Evolutionary conservation across 2,113 vertebrate genomes (phyloP), one percentile per base, ranked within the genome.

Genomic region (Coreoperca whiteheadi): DNA sequence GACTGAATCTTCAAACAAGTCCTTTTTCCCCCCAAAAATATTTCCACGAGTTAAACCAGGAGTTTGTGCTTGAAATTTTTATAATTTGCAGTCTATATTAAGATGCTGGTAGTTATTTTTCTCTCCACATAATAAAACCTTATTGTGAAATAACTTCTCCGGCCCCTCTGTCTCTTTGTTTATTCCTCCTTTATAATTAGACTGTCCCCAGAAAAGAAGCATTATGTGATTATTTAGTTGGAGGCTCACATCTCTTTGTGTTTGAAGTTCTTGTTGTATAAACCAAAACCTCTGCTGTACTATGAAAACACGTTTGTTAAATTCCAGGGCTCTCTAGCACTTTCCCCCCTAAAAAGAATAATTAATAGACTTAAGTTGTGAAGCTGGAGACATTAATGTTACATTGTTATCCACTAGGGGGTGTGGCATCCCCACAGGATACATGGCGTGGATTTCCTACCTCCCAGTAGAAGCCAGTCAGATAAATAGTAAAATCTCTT

Each of bases 391-490:
- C 50, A 15, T 60, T n/a, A 20, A 12, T 39, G 63, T 74, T 11
- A 50, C 21, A 32, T 70, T 11, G 5, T 34, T 50, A 67, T 74
- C 82, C 84, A 90, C 89, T 77, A 85, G 87, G 10, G 87, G 89
- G 81, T 39, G 84, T 74, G 63, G 59, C 75, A 23, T 87, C 64
- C 41, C 59, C 34, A 66, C 46, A 77, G 66, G 50, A 74, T 30
- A 25, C 59, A 72, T 72, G 18, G 6, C 57, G 65, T 7, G 25
- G 21, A 57, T 8, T 56, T 39, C 11, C 50, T 73, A 23, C 46
- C 20, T 63, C 34, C 21, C 14, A 34, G 7, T 39, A 34, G 37
- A 72, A 7, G 20, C 50, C 23, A 57, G 12, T 60, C 43, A 63
- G 37, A 53, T 59, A 23, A 66, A 48, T 4, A 59, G 18, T 0